Base-by-base conservation (phyloP, 2,888 invertebrate genomes). In the Athripsodes cinereus region DNA sequence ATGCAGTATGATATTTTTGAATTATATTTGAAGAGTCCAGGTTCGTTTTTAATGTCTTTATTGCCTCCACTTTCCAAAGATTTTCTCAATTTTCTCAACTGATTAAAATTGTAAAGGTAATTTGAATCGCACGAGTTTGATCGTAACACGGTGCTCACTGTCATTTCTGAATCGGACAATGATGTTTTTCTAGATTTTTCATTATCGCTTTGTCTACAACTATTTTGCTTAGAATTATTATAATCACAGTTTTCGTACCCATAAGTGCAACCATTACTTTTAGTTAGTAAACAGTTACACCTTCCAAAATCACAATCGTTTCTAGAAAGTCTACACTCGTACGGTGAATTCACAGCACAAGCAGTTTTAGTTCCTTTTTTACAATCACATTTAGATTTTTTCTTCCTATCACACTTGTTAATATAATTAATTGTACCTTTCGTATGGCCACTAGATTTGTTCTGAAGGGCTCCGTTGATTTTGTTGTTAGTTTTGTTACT, bases 101-200 rank as follows among this genome's bases (percentile, higher is more conserved):
- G 61, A 54, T 63, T 63, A 44, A 63, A 61, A 49, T 63, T 59
- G 34, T 63, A 56, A 8, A 63, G 40, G 53, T 61, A 59, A 47
- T 61, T 61, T 5, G 63, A 63, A 52, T 63, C 63, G 34, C 63
- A 63, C 13, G 63, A 63, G 21, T 63, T 63, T 11, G 63, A 63
- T 3, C 63, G 52, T 18, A 63, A 35, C 3, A 63, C 61, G n/a
- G 63, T 63, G 35, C 63, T 63, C 8, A 63, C 57, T 13, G 58
- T 61, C 63, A 63, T 61, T 51, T 58, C 53, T 19, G 57, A 58
- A 10, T 61, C 56, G 2, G 61, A 57, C 22, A 59, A 52, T 34
- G 54, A 54, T 22, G 26, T 34, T 22, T 44, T 49, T 18, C 26
- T 49, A 1, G 2, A 6, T n/a, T 46, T 35, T 8, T 16, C 16